Conservation (phyloP, 2,113 vertebrate genomes). For the Rhagologus leucostigma region DNA sequence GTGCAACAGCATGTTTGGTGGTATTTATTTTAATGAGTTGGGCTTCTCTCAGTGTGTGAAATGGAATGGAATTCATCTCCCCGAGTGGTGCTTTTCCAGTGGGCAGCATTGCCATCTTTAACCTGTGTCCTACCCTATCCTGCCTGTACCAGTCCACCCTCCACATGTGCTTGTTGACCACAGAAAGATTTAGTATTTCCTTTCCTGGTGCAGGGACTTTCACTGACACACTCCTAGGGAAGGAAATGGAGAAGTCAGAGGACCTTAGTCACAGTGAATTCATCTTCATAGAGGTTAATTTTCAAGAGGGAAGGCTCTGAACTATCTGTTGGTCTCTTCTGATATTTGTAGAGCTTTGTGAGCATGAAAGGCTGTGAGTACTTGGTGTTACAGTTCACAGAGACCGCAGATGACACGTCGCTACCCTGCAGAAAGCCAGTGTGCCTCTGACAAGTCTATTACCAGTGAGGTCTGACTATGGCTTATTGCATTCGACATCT, state of each 20-base stretch:
- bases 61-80: not conserved
- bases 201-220: not conserved
- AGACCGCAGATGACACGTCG: not conserved
- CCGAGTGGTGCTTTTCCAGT: not conserved
- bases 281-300: not conserved
- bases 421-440: not conserved
- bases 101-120: not conserved
- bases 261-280: not conserved
- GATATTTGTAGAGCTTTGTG: not conserved
- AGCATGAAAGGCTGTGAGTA: not conserved
- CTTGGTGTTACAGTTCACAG: not conserved
- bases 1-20: not conserved
- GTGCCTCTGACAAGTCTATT: not conserved
- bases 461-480: not conserved
- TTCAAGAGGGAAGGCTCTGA: not conserved
- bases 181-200: not conserved
- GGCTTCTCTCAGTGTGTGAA: not conserved
- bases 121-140: not conserved
- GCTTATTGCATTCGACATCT: not conserved
- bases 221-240: not conserved
- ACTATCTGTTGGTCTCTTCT: not conserved
- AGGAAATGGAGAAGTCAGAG: not conserved
- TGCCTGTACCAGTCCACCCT: not conserved
- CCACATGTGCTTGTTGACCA: rapidly evolving
- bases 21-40: not conserved